Conservation (phyloP, 2,113 vertebrate genomes). For the Emydocephalus ijimae region DNA sequence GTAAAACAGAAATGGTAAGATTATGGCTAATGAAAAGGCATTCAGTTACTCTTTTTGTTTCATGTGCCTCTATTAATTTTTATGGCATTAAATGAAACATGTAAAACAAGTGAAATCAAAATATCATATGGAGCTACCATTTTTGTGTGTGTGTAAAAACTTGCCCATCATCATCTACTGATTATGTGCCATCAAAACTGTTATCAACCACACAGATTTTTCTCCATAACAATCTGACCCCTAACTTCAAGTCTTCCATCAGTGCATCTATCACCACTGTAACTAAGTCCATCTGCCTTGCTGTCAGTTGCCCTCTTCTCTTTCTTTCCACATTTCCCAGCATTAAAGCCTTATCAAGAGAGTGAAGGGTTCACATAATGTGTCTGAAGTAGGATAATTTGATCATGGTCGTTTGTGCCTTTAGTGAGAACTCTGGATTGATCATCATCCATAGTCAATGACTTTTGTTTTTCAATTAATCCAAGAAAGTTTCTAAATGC, state of each 20-base stretch:
- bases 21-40: neutral
- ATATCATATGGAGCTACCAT: neutral
- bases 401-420: neutral
- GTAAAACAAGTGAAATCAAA: neutral
- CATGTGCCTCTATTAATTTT: neutral
- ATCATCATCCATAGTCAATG: neutral
- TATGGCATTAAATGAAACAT: neutral
- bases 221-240: neutral
- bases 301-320: neutral
- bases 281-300: neutral
- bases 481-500: neutral
- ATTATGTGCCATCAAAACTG: neutral
- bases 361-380: neutral
- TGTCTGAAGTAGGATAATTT: neutral
- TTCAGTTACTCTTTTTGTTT: neutral
- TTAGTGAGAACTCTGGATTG: neutral
- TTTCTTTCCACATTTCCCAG: neutral
- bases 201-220: neutral
- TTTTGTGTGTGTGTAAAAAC: neutral
- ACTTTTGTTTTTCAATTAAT: neutral
- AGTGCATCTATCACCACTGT: neutral
- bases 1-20: neutral
- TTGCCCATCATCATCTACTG: neutral
- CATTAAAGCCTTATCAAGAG: neutral
- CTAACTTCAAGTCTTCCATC: neutral